Conservation (phyloP, 2,797 vertebrate species). For the Megalops cyprinoides region DNA sequence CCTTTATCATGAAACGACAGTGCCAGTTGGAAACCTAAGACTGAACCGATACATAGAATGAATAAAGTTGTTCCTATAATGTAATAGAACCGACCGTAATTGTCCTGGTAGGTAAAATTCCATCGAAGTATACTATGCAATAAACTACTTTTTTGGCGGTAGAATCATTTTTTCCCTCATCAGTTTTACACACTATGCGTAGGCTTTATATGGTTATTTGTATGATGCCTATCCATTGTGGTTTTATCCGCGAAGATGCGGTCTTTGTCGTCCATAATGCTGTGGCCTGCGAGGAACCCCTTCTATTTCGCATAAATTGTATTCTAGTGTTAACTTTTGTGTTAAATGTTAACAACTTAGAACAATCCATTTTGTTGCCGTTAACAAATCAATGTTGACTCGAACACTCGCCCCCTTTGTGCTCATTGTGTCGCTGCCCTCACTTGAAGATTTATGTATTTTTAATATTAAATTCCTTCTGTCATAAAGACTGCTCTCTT, state of each 20-base stretch:
- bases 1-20: too few species aligned
- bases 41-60: neutral
- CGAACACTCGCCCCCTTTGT: slow-evolving; percentile 85
- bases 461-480: slow-evolving; percentile 99
- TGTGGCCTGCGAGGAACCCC: slow-evolving; percentile 56
- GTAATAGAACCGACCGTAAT: neutral
- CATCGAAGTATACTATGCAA: too few species aligned
- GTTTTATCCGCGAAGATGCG: neutral
- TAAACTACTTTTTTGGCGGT: too few species aligned
- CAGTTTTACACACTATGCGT: neutral
- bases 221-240: neutral
- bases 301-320: slow-evolving; percentile 64
- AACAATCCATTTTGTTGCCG: slow-evolving; percentile 77
- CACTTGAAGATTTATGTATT: slow-evolving; percentile 96
- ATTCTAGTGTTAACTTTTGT: slow-evolving; percentile 83
- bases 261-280: neutral
- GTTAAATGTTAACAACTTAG: slow-evolving; percentile 86
- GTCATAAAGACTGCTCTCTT: slow-evolving; percentile 90
- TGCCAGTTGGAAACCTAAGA: too few species aligned
- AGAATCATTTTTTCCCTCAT: neutral
- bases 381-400: slow-evolving; percentile 88
- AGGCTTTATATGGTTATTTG: too few species aligned
- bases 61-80: neutral
- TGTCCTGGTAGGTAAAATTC: too few species aligned
- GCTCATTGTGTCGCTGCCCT: slow-evolving; percentile 85